These are phyloP conservation scores for Microcaecilia unicolor DNA, from an alignment of 2,797 vertebrate genomes.

Conservation along the genomic window DNA sequence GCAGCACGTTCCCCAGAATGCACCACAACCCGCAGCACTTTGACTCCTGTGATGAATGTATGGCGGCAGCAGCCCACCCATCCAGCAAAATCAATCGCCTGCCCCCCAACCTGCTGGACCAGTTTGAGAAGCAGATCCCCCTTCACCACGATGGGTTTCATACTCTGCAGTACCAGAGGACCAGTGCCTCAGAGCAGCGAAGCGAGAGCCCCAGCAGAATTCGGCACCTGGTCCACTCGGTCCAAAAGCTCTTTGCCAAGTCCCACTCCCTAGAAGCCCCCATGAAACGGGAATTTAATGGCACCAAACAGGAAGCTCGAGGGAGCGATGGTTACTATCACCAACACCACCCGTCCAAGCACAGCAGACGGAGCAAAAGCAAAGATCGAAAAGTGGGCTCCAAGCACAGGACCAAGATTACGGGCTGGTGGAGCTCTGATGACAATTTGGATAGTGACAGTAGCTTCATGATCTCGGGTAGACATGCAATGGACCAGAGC, in stretches of 20 bases:
- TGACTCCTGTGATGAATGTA: slow-evolving; percentile 93
- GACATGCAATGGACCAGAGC: slow-evolving; percentile 54
- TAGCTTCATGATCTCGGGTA: slow-evolving; percentile 76
- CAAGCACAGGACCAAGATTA: slow-evolving; percentile 67
- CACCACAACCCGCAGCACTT: slow-evolving; percentile 81
- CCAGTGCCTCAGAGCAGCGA: slow-evolving; percentile 70
- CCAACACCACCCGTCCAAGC: slow-evolving; percentile 66
- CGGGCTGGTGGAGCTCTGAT: slow-evolving; percentile 98
- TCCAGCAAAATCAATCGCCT: slow-evolving; percentile 85
- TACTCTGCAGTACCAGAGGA: slow-evolving; percentile 90
- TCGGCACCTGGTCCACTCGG: slow-evolving; percentile 94
- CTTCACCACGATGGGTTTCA: slow-evolving; percentile 96
- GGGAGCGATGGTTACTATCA: slow-evolving; percentile 59
- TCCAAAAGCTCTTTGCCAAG: slow-evolving; percentile 96
- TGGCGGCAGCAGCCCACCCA: slow-evolving; percentile 57
- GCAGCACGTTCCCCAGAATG: slow-evolving; percentile 93
- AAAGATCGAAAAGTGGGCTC: slow-evolving; percentile 63
- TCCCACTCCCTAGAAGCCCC: slow-evolving; percentile 94
- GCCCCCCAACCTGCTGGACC: slow-evolving; percentile 85
- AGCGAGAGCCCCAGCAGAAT: slow-evolving; percentile 96
- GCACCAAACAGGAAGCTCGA: slow-evolving; percentile 76
- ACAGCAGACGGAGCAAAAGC: slow-evolving; percentile 68
- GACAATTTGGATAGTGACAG: slow-evolving; percentile 98
- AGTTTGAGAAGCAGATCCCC: slow-evolving; percentile 94
- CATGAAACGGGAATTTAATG: slow-evolving; percentile 87